Percentiles rank a stretch among this genome's conserved stretches.
Evolutionary conservation across 2,113 vertebrate genomes (phyloP).

Genomic region (Pluvianellus socialis): DNA sequence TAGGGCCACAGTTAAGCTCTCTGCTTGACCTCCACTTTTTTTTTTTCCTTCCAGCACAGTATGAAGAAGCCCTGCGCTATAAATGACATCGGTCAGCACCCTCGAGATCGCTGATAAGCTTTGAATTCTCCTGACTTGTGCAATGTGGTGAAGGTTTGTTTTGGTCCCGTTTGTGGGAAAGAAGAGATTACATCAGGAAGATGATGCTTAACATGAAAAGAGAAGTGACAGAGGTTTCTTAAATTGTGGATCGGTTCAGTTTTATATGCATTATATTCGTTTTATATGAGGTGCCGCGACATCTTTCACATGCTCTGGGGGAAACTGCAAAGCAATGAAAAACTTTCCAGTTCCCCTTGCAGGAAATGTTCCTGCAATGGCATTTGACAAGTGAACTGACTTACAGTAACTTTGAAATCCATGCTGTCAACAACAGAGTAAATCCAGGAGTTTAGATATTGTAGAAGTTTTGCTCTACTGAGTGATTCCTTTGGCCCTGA

Average conservation of each 20-base stretch:
- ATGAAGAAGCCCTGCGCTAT: not conserved
- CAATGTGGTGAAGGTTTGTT: not conserved
- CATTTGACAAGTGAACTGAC: not conserved
- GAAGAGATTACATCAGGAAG: slow-evolving; percentile 10
- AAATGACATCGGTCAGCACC: not conserved
- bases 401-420: not conserved
- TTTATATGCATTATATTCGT: not conserved
- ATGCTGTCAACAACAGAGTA: not conserved
- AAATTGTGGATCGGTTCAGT: not conserved
- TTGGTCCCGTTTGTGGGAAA: not conserved
- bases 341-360: not conserved
- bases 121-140: not conserved
- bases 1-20: not conserved
- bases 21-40: not conserved
- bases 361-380: not conserved
- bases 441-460: not conserved
- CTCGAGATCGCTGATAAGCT: not conserved
- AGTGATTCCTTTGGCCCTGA: not conserved
- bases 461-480: not conserved
- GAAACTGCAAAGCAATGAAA: not conserved
- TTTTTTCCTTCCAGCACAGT: not conserved
- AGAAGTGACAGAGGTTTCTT: not conserved
- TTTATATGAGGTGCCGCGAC: not conserved
- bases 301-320: not conserved
- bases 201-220: not conserved